phyloP scores from a whole-genome alignment of 2,888 invertebrate genomes.

The Isoperla grammatica region DNA sequence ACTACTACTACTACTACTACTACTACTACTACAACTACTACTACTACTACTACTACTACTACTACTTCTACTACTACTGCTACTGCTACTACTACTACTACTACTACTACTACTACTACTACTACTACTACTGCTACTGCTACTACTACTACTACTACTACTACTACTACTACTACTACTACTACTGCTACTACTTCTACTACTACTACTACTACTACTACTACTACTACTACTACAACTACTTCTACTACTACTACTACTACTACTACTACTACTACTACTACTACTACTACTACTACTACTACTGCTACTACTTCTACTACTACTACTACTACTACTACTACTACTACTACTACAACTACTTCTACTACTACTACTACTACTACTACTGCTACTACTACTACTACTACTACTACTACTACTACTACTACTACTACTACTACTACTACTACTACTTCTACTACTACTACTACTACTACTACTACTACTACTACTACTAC shows the following conservation, averaged over 20 bases:
- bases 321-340: slow-evolving; percentile 12
- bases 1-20: slow-evolving; percentile 12
- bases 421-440: slow-evolving; percentile 12
- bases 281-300: slow-evolving; percentile 12
- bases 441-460: slow-evolving; percentile 10
- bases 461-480: slow-evolving; percentile 12
- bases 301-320: slow-evolving; percentile 10
- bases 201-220: slow-evolving; percentile 12
- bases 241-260: slow-evolving; percentile 10
- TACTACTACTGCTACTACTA: slow-evolving; percentile 10
- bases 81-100: slow-evolving; percentile 10
- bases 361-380: slow-evolving; percentile 10
- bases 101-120: slow-evolving; percentile 12
- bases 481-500: slow-evolving; percentile 12
- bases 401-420: slow-evolving; percentile 12
- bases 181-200: slow-evolving; percentile 9
- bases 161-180: slow-evolving; percentile 12
- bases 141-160: slow-evolving; percentile 12
- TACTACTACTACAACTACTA: slow-evolving; percentile 10
- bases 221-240: slow-evolving; percentile 10
- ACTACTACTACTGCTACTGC: slow-evolving; percentile 10
- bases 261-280: slow-evolving; percentile 12
- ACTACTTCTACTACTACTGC: slow-evolving; percentile 9
- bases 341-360: slow-evolving; percentile 10
- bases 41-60: slow-evolving; percentile 12